Evolutionary conservation across 2,113 vertebrate genomes (phyloP).

Genomic region (Myocastor coypus): DNA sequence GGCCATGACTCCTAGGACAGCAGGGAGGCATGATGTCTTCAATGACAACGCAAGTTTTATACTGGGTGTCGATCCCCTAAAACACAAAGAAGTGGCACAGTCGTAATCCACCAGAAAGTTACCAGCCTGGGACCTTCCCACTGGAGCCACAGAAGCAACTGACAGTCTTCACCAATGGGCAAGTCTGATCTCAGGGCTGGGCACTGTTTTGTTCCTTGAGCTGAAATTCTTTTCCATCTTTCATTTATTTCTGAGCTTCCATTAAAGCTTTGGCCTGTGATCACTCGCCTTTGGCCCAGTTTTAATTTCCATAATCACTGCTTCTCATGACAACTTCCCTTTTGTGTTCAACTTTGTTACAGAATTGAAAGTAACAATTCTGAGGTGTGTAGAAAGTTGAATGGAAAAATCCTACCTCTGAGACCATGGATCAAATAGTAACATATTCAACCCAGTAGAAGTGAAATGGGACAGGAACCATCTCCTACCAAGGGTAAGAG

Average conservation of each 20-base stretch:
- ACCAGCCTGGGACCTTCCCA: neutral
- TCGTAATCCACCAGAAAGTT: neutral
- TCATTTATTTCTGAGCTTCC: neutral
- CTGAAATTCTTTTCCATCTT: neutral
- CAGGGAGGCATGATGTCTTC: neutral
- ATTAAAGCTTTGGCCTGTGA: neutral
- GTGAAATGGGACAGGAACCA: neutral
- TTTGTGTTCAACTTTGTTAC: neutral
- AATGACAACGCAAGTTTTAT: neutral
- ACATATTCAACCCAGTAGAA: neutral
- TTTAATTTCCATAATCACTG: neutral
- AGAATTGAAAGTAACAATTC: neutral
- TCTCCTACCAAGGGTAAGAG: neutral
- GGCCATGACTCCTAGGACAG: neutral
- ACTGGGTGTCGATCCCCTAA: neutral
- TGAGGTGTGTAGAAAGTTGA: neutral
- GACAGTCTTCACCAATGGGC: neutral
- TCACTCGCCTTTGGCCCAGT: neutral
- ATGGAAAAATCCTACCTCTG: neutral
- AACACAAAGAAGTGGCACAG: neutral
- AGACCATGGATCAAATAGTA: neutral
- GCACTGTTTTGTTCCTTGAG: neutral
- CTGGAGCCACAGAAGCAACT: neutral
- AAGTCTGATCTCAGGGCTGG: neutral
- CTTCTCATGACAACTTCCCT: neutral